Percentiles rank a stretch among this genome's conserved stretches.
Evolutionary conservation across 2,797 vertebrate genomes (phyloP).

Genomic region (Leuciscus waleckii): DNA sequence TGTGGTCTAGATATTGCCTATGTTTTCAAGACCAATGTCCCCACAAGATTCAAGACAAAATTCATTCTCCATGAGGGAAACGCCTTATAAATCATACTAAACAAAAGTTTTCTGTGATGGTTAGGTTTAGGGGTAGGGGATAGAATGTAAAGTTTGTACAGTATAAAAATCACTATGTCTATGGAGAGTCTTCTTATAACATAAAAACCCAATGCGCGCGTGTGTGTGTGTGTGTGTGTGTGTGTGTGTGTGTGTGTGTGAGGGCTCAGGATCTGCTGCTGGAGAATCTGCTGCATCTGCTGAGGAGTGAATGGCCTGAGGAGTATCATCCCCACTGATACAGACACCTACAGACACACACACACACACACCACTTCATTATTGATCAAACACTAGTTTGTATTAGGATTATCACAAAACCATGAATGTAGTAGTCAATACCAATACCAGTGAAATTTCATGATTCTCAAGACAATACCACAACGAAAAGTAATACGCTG

Average conservation of each 20-base stretch:
- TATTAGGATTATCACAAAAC: no score
- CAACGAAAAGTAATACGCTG: not conserved
- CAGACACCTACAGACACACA: constrained; percentile 82
- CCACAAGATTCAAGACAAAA: no score
- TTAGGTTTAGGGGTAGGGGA: not conserved
- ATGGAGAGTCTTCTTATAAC: not conserved
- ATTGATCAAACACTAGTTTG: not conserved
- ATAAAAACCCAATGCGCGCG: not conserved
- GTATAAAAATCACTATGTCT: no score
- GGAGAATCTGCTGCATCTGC: constrained; percentile 93
- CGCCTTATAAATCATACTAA: no score
- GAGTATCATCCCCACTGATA: constrained; percentile 95
- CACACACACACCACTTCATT: not conserved
- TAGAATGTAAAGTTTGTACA: no score
- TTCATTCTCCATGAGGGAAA: no score
- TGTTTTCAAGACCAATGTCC: no score
- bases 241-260: constrained; percentile 67
- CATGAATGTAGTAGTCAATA: not conserved
- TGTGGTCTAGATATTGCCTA: no score
- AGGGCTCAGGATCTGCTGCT: constrained; percentile 94
- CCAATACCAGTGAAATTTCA: not conserved
- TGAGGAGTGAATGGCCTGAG: constrained; percentile 97
- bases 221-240: constrained; percentile 44
- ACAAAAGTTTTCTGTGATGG: no score
- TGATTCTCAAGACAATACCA: not conserved